These are phyloP conservation scores for Brachyhypopomus gauderio DNA, from an alignment of 2,113 vertebrate genomes.

Conservation along the genomic window DNA sequence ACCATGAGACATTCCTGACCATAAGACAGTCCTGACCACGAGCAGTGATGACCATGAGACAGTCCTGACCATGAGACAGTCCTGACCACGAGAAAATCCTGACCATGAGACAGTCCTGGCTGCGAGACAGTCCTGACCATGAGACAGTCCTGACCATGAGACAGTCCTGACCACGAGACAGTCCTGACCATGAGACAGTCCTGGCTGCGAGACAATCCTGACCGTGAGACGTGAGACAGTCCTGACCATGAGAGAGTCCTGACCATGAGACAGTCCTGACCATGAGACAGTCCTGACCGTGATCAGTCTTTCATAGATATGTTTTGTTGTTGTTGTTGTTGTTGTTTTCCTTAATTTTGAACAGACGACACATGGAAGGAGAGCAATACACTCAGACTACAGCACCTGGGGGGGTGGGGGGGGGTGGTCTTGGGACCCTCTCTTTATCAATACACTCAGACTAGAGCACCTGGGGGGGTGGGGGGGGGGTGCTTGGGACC, in stretches of 20 bases:
- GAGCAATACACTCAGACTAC: slow-evolving; percentile 75
- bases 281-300: not conserved
- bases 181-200: not conserved
- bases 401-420: too few relatives aligned
- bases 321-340: slow-evolving; percentile 4
- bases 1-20: not conserved
- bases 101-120: slow-evolving; percentile 3
- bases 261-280: not conserved
- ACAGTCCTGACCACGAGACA: not conserved
- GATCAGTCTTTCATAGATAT: not conserved
- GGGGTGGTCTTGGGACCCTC: slow-evolving; percentile 9
- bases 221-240: too few relatives aligned
- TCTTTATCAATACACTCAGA: too few relatives aligned
- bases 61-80: slow-evolving; percentile 3
- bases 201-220: too few relatives aligned
- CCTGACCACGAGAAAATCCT: too few relatives aligned
- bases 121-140: not conserved
- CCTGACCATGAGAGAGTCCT: not conserved
- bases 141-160: slow-evolving; percentile 10
- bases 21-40: not conserved
- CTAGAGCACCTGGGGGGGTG: slow-evolving; percentile 47
- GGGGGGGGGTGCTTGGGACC: not conserved
- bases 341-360: not conserved
- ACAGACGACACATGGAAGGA: slow-evolving; percentile 57
- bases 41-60: too few relatives aligned